Percentiles rank a stretch among this genome's conserved stretches.
phyloP scores from a whole-genome alignment of 2,797 vertebrate species.

The Trichosurus vulpecula region DNA sequence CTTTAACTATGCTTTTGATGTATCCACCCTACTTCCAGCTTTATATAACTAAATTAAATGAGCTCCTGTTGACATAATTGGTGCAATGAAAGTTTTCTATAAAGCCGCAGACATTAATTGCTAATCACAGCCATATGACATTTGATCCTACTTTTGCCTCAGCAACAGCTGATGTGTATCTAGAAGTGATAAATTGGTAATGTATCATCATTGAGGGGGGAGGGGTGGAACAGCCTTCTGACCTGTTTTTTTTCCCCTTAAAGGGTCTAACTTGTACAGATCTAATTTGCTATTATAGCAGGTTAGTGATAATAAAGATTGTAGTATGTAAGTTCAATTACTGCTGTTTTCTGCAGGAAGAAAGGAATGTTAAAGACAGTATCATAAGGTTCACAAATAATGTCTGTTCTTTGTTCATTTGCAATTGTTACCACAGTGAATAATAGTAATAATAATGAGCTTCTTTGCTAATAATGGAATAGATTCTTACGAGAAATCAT shows the following conservation, averaged over 20 bases:
- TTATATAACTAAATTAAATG: background rate
- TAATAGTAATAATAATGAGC: background rate
- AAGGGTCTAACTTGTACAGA: background rate
- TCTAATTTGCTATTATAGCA: background rate
- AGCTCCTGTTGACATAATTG: conserved; percentile 29
- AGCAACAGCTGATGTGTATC: conserved; percentile 1
- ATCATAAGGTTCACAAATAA: conserved; percentile 3
- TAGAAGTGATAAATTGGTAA: conserved; percentile 34
- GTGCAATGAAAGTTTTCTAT: conserved; percentile 22
- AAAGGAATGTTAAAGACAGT: background rate
- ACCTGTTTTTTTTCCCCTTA: background rate
- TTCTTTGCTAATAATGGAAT: conserved; percentile 1
- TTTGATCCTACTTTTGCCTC: background rate
- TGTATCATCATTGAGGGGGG: background rate
- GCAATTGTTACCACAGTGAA: background rate
- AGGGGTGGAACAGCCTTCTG: conserved; percentile 15
- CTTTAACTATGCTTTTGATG: conserved; percentile 18
- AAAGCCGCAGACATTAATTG: conserved; percentile 13
- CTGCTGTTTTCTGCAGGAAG: conserved; percentile 1
- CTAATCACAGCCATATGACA: conserved; percentile 11
- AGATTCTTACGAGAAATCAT: background rate
- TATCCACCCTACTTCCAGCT: background rate
- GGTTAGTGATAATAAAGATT: background rate
- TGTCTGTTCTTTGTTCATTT: conserved; percentile 17
- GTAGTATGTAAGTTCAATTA: background rate